Percentiles rank a stretch among this genome's conserved stretches.
These are phyloP conservation scores for Catocala fraxini DNA, from an alignment of 2,888 invertebrate genomes.

Conservation along the genomic window DNA sequence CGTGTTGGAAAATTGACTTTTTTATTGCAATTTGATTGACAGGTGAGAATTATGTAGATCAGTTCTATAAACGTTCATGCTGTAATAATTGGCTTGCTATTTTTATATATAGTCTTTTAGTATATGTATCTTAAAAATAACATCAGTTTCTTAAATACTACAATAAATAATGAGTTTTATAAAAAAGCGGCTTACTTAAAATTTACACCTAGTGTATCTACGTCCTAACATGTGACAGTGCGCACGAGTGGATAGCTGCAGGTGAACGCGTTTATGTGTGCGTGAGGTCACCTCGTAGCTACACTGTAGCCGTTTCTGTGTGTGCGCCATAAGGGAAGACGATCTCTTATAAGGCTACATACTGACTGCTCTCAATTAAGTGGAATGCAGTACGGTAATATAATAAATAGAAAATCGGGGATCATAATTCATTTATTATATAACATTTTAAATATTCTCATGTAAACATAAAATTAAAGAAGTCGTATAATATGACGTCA, in stretches of 20 bases:
- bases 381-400: slow-evolving; percentile 25
- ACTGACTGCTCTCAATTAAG: slow-evolving; percentile 44
- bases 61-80: not conserved
- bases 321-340: slow-evolving; percentile 57
- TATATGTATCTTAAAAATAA: too few relatives aligned
- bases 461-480: slow-evolving; percentile 1
- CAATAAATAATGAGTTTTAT: too few relatives aligned
- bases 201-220: slow-evolving; percentile 44
- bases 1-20: slow-evolving; percentile 14
- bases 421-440: slow-evolving; percentile 4
- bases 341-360: slow-evolving; percentile 53
- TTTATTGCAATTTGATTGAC: slow-evolving; percentile 11
- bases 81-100: too few relatives aligned
- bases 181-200: too few relatives aligned
- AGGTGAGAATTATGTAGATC: slow-evolving; percentile 24
- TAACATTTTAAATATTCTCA: not conserved
- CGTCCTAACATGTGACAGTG: slow-evolving; percentile 75
- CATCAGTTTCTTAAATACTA: too few relatives aligned
- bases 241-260: slow-evolving; percentile 81
- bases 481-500: not conserved
- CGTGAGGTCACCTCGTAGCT: slow-evolving; percentile 77
- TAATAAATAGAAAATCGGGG: slow-evolving; percentile 22
- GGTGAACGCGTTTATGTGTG: slow-evolving; percentile 75
- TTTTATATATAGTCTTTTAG: too few relatives aligned
- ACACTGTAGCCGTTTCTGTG: slow-evolving; percentile 42